Evolutionary conservation across 2,113 vertebrate genomes (phyloP).

Genomic region (Guaruba guarouba): DNA sequence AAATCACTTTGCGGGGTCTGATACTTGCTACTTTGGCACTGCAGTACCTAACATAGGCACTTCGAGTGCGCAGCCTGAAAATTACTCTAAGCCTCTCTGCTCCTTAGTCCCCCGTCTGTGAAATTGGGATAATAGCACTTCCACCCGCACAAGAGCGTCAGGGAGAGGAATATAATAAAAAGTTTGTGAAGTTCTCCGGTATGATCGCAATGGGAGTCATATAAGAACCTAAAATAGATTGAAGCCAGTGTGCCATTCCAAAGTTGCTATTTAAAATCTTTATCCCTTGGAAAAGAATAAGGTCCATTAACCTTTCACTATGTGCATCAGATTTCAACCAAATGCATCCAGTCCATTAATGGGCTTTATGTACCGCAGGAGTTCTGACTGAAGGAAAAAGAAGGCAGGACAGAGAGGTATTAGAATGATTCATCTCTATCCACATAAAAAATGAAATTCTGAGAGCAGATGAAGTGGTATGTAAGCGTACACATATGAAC

Average conservation of each 20-base stretch:
- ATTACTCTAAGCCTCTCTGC: constrained; percentile 33
- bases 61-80: constrained; percentile 44
- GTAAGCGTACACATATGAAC: background rate
- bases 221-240: constrained; percentile 64
- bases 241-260: constrained; percentile 53
- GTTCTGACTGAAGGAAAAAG: constrained; percentile 36
- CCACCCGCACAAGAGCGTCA: background rate
- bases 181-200: constrained; percentile 47
- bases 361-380: constrained; percentile 50
- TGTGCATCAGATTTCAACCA: constrained; percentile 55
- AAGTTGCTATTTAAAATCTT: constrained; percentile 62
- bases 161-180: constrained; percentile 57
- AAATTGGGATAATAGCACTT: constrained; percentile 58
- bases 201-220: constrained; percentile 53
- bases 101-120: constrained; percentile 43
- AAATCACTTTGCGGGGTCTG: background rate
- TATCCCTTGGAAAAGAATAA: constrained; percentile 58
- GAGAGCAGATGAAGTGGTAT: background rate
- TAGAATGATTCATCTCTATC: background rate
- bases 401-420: background rate
- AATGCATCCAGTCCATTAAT: constrained; percentile 59
- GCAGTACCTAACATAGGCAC: background rate
- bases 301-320: constrained; percentile 63
- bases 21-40: background rate
- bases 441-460: background rate